These are phyloP conservation scores for Perdita meconis DNA, from an alignment of 2,888 invertebrate genomes.

Conservation along the genomic window DNA sequence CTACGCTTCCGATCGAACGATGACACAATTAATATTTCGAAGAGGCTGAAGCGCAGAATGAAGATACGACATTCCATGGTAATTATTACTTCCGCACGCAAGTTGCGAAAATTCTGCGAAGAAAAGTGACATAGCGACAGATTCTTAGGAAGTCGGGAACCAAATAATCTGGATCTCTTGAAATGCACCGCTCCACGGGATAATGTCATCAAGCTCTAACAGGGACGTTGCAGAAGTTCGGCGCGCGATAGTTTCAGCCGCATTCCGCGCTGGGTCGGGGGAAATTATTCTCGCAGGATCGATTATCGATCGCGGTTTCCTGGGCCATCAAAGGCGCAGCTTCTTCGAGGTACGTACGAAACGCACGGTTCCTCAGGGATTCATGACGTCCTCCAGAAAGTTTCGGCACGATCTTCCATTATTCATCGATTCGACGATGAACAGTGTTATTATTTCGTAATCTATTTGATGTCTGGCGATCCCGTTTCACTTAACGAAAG, in stretches of 20 bases:
- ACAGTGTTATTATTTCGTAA: background rate
- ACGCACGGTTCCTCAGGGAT: background rate
- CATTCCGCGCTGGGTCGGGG: slow-evolving; percentile 20
- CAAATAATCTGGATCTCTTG: background rate
- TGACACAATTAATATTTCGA: slow-evolving; percentile 14
- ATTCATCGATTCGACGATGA: background rate
- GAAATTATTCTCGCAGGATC: slow-evolving; percentile 45
- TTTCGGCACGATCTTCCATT: background rate
- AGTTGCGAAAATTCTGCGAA: too few species aligned
- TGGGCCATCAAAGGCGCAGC: background rate
- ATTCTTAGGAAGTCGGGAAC: too few species aligned
- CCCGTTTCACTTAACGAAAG: background rate
- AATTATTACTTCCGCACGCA: too few species aligned
- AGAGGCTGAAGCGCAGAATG: too few species aligned
- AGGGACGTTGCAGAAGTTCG: slow-evolving; percentile 24
- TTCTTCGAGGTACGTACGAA: background rate
- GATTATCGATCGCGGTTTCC: slow-evolving; percentile 31
- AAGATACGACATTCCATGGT: too few species aligned
- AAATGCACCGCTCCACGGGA: slow-evolving; percentile 31
- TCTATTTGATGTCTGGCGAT: background rate
- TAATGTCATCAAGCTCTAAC: slow-evolving; percentile 23
- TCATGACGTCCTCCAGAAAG: background rate
- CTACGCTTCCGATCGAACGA: slow-evolving; percentile 15
- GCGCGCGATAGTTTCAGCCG: slow-evolving; percentile 21
- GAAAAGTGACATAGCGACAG: too few species aligned